Evolutionary conservation across 1,140 invertebrate species (phyloP).

Genomic region (Helicoverpa armigera): DNA sequence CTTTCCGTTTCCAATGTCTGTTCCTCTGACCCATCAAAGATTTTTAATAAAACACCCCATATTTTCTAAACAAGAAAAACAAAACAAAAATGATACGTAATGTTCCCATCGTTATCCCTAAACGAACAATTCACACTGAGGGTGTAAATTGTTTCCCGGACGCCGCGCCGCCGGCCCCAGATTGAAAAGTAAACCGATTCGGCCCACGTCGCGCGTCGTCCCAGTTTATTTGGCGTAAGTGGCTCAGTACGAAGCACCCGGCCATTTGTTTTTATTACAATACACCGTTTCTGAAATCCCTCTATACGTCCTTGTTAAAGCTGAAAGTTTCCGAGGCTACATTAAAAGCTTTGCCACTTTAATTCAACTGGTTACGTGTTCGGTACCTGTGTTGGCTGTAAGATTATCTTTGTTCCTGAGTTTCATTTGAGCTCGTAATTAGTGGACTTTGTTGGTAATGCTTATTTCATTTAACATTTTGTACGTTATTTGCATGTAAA

Average conservation of each 20-base stretch:
- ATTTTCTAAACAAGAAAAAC: background rate
- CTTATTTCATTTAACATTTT: too few species aligned
- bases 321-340: conserved; percentile 7
- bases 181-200: conserved; percentile 59
- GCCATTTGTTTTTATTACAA: conserved; percentile 49
- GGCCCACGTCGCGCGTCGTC: conserved; percentile 49
- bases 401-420: background rate
- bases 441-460: too few species aligned
- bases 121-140: conserved; percentile 7
- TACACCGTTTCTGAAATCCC: conserved; percentile 42
- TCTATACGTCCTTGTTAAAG: conserved; percentile 40
- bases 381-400: background rate
- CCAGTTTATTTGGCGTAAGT: conserved; percentile 45
- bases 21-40: too few species aligned
- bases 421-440: background rate
- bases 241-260: background rate
- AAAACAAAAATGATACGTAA: conserved; percentile 9
- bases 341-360: conserved; percentile 34
- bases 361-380: conserved; percentile 11
- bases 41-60: background rate
- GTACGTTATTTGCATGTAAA: too few species aligned
- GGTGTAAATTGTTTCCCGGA: conserved; percentile 31
- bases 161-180: conserved; percentile 5
- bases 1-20: too few species aligned
- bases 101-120: conserved; percentile 21